Evolutionary conservation across 1,140 invertebrate species (phyloP).

Genomic region (Limonius californicus): DNA sequence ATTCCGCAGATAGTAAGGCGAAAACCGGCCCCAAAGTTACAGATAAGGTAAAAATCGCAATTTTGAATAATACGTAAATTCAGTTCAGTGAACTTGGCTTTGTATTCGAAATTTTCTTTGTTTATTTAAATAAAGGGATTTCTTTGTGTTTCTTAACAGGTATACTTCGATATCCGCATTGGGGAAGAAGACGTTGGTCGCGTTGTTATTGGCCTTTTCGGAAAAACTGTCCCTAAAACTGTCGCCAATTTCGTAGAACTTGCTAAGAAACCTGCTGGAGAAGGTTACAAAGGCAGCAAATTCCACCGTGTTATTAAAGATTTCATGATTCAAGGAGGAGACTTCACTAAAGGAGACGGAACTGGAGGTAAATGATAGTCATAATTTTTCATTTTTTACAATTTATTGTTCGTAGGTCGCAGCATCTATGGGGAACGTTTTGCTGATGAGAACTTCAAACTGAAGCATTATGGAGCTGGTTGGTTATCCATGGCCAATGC

Average conservation of each 20-base stretch:
- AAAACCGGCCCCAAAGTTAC: slow-evolving; percentile 73
- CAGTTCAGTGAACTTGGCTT: neutral
- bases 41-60: slow-evolving; percentile 55
- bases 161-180: slow-evolving; percentile 90
- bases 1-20: neutral
- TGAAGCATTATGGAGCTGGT: slow-evolving; percentile 94
- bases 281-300: slow-evolving; percentile 85
- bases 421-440: slow-evolving; percentile 95
- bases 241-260: slow-evolving; percentile 88
- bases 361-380: slow-evolving; percentile 66
- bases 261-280: slow-evolving; percentile 68
- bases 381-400: slow-evolving; percentile 6
- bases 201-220: slow-evolving; percentile 90
- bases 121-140: neutral
- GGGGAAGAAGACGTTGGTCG: slow-evolving; percentile 72
- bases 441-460: slow-evolving; percentile 95
- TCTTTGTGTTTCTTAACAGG: slow-evolving; percentile 65
- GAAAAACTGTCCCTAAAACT: slow-evolving; percentile 95
- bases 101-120: neutral
- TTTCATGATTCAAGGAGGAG: slow-evolving; percentile 95
- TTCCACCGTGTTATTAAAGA: slow-evolving; percentile 93
- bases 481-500: slow-evolving; percentile 97
- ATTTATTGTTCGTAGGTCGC: slow-evolving; percentile 55
- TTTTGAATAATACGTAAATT: neutral
- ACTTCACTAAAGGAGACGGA: slow-evolving; percentile 90